phyloP scores from a whole-genome alignment of 2,888 invertebrate species.

The Lycaena phlaeas region DNA sequence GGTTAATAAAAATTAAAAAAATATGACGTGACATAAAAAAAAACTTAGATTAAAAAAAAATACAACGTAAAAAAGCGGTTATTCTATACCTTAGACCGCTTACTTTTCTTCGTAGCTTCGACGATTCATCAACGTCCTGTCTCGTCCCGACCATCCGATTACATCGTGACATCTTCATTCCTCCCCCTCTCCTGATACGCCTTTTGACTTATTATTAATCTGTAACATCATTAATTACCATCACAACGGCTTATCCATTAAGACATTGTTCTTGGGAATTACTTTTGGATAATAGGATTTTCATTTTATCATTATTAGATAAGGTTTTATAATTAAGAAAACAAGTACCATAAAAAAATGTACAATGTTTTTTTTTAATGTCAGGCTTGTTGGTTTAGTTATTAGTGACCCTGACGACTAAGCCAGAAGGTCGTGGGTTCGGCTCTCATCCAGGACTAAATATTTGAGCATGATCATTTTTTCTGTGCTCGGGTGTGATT shows the following conservation, averaged over 20 bases:
- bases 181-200: slow-evolving; percentile 56
- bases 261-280: slow-evolving; percentile 23
- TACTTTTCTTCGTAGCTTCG: slow-evolving; percentile 18
- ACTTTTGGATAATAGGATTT: slow-evolving; percentile 16
- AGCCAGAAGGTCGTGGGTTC: too few species aligned
- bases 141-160: slow-evolving; percentile 56
- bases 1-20: too few species aligned
- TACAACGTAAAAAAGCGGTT: too few species aligned
- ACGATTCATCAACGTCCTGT: slow-evolving; percentile 57
- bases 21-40: too few species aligned
- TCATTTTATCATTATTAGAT: slow-evolving; percentile 10
- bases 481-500: too few species aligned
- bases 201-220: slow-evolving; percentile 63
- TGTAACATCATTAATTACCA: slow-evolving; percentile 57
- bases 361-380: too few species aligned
- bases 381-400: too few species aligned
- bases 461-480: too few species aligned
- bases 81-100: slow-evolving; percentile 10
- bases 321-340: neutral
- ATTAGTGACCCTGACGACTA: too few species aligned
- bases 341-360: too few species aligned
- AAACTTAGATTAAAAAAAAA: too few species aligned
- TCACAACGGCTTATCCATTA: slow-evolving; percentile 38
- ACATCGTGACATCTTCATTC: slow-evolving; percentile 63
- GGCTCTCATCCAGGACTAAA: too few species aligned